phyloP scores from a whole-genome alignment of 2,797 vertebrate species.

The Chaetophractus vellerosus region DNA sequence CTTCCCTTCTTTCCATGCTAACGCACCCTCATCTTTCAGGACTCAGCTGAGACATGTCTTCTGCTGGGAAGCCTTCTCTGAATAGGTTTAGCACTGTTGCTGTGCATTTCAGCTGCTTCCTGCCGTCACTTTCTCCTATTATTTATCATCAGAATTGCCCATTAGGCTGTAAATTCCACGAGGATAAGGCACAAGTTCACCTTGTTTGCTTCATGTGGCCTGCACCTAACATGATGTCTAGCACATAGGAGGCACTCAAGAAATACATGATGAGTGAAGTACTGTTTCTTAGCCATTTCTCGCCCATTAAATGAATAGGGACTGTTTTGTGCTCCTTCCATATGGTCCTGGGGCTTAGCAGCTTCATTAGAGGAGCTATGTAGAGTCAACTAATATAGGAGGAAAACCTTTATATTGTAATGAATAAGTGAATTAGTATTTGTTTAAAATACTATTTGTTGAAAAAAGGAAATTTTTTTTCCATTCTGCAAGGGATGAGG shows the following conservation, averaged over 20 bases:
- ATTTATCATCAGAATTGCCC: not conserved
- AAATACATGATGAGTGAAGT: not conserved
- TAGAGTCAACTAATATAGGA: not conserved
- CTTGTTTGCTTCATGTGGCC: not conserved
- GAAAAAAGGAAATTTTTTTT: conserved; percentile 7
- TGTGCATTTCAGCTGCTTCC: not conserved
- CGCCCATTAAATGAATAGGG: not conserved
- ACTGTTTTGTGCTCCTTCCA: not conserved
- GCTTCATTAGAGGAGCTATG: not conserved
- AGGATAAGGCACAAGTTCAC: not conserved
- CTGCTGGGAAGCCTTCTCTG: not conserved
- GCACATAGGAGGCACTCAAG: not conserved
- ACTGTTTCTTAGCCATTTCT: not conserved
- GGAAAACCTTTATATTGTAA: conserved; percentile 34
- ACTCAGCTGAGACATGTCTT: not conserved
- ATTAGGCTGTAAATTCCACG: not conserved
- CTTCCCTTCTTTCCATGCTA: not conserved
- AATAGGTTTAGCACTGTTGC: not conserved
- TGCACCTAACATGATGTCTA: not conserved
- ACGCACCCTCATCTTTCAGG: not conserved
- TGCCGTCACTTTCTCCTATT: not conserved
- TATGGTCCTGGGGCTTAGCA: not conserved
- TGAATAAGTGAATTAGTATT: conserved; percentile 35
- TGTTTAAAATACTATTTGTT: conserved; percentile 40
- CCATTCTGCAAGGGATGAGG: not conserved